phyloP scores from a whole-genome alignment of 2,797 vertebrate genomes.

The Argentina silus region DNA sequence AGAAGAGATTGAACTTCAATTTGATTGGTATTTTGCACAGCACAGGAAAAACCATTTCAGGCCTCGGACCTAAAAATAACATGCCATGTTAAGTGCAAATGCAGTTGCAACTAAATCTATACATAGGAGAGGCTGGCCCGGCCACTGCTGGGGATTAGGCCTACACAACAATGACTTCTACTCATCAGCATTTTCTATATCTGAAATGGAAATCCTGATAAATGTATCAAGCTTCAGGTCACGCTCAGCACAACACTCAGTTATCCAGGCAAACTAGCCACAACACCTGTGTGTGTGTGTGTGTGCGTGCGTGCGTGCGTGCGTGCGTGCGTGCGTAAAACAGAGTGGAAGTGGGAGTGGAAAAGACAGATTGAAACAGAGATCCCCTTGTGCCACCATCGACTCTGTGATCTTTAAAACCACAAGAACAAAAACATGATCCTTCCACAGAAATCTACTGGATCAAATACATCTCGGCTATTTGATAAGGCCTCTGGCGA shows the following conservation, averaged over 20 bases:
- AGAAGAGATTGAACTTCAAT: conserved; percentile 62
- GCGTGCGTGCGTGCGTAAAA: background rate
- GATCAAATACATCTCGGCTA: background rate
- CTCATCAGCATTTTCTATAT: conserved; percentile 78
- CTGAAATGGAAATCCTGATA: conserved; percentile 78
- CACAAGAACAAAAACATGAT: conserved; percentile 17
- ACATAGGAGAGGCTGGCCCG: conserved; percentile 43
- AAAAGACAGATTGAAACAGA: conserved; percentile 1
- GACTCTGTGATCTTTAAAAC: conserved; percentile 34
- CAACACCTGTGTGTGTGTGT: conserved; percentile 3
- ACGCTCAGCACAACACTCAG: conserved; percentile 55
- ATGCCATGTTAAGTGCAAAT: conserved; percentile 49
- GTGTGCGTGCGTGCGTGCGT: background rate
- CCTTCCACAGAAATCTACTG: conserved; percentile 2
- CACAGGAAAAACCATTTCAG: conserved; percentile 35
- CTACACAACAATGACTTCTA: conserved; percentile 59
- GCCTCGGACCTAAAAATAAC: conserved; percentile 53
- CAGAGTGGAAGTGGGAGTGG: background rate
- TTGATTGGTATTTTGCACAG: conserved; percentile 54
- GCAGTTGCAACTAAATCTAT: conserved; percentile 47
- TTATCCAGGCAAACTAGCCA: conserved; percentile 21
- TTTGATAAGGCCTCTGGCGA: conserved; percentile 37
- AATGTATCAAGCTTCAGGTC: conserved; percentile 61
- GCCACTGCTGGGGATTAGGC: conserved; percentile 71
- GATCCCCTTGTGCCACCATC: conserved; percentile 23